Evolutionary conservation across 2,888 invertebrate species (phyloP).

Genomic region (Drosophila phalerata): DNA sequence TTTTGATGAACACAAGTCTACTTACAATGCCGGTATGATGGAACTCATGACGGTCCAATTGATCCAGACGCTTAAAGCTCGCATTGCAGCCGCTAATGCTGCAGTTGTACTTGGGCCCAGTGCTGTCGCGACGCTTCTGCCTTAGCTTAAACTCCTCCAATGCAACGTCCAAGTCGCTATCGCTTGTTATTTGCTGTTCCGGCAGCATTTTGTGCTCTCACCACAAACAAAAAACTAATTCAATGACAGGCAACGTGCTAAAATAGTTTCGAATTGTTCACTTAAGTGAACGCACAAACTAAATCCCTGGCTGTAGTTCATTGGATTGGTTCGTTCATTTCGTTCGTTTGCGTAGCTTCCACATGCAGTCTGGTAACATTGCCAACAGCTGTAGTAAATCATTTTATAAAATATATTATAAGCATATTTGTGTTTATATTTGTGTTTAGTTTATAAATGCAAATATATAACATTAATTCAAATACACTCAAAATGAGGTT

Average conservation of each 20-base stretch:
- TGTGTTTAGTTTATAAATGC: no score
- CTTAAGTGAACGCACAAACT: no score
- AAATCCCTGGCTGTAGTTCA: no score
- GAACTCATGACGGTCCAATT: conserved; percentile 87
- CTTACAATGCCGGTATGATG: conserved; percentile 88
- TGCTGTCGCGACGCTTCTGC: conserved; percentile 56
- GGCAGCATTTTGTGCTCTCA: conserved; percentile 68
- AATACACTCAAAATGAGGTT: no score
- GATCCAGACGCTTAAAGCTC: conserved; percentile 86
- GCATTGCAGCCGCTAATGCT: conserved; percentile 86
- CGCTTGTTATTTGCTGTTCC: conserved; percentile 70
- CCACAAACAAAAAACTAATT: neutral
- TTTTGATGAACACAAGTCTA: neutral
- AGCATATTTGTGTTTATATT: no score
- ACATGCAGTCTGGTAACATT: no score
- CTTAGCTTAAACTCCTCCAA: conserved; percentile 56
- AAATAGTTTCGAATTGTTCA: no score
- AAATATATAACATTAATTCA: no score
- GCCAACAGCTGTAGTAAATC: no score
- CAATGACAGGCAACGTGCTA: conserved; percentile 29
- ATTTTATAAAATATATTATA: no score
- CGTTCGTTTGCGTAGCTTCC: no score
- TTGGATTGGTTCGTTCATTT: no score
- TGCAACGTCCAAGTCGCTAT: conserved; percentile 82
- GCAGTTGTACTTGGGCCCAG: conserved; percentile 85